A percentile compares a stretch with the other conserved stretches of the same genome.
phyloP scores from a whole-genome alignment of 1,140 invertebrate species.

The Alviniconcha marisindica region DNA sequence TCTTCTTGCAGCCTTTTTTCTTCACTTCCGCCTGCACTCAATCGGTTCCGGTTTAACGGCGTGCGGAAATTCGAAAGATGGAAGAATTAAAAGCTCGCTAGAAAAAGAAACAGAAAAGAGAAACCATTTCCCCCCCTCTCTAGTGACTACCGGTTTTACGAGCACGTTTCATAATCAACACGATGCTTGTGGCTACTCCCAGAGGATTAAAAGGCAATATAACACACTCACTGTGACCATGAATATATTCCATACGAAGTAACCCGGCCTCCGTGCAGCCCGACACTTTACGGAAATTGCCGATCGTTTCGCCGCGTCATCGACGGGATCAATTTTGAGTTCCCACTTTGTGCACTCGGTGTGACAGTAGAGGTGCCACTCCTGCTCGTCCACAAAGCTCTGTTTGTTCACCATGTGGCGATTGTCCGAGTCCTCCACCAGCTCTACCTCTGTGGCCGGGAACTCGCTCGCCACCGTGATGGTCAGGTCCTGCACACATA shows the following conservation, averaged over 20 bases:
- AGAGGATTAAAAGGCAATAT: neutral
- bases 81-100: too few relatives aligned
- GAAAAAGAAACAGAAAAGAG: too few relatives aligned
- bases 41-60: too few relatives aligned
- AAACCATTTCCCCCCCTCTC: too few relatives aligned
- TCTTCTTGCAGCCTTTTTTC: too few relatives aligned
- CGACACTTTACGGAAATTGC: constrained; percentile 74
- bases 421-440: constrained; percentile 72
- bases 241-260: constrained; percentile 77
- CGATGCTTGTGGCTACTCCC: too few relatives aligned
- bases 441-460: constrained; percentile 70
- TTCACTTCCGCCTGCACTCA: too few relatives aligned
- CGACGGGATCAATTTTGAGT: constrained; percentile 71
- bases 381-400: constrained; percentile 76
- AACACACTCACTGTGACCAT: constrained; percentile 74
- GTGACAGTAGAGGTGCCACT: constrained; percentile 75
- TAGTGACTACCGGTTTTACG: too few relatives aligned
- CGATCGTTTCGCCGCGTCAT: constrained; percentile 69
- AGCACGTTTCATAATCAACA: too few relatives aligned
- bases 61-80: too few relatives aligned
- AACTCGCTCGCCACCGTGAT: constrained; percentile 74
- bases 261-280: constrained; percentile 72
- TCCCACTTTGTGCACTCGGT: constrained; percentile 73
- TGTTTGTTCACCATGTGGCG: constrained; percentile 73
- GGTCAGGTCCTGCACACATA: constrained; percentile 70